A percentile compares a stretch with the other conserved stretches of the same genome.
Evolutionary conservation across 1,140 invertebrate species (phyloP).

Genomic region (Drosophila sechellia): DNA sequence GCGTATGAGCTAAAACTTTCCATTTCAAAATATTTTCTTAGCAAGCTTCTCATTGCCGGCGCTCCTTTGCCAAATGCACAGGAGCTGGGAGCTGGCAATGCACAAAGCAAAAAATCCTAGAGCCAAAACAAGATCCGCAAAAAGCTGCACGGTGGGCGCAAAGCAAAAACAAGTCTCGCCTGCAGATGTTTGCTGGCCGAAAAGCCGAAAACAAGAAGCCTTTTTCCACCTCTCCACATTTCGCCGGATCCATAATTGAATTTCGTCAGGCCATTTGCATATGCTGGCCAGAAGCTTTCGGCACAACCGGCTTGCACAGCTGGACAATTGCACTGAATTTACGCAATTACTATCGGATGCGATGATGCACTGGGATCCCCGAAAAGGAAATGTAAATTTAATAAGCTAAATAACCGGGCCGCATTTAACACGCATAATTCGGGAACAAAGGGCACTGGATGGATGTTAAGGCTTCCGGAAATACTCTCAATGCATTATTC

Average conservation of each 20-base stretch:
- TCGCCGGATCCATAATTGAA: conserved; percentile 39
- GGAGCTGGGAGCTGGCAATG: conserved; percentile 13
- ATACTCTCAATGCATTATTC: background rate
- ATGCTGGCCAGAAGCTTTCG: background rate
- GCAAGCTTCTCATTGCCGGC: conserved; percentile 43
- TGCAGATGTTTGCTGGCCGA: conserved; percentile 19
- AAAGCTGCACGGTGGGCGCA: conserved; percentile 15
- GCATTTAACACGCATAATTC: conserved; percentile 25
- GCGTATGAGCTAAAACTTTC: conserved; percentile 34
- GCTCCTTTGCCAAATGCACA: conserved; percentile 21
- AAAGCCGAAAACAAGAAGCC: conserved; percentile 9
- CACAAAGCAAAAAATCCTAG: background rate
- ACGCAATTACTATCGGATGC: conserved; percentile 29
- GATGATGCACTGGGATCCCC: conserved; percentile 1
- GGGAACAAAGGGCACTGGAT: background rate
- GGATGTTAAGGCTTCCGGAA: background rate
- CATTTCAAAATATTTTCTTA: conserved; percentile 55
- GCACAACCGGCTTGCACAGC: conserved; percentile 2
- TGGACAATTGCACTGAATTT: conserved; percentile 39
- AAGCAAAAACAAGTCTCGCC: conserved; percentile 28
- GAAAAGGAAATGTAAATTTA: conserved; percentile 22
- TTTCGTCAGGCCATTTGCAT: conserved; percentile 35
- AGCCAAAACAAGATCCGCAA: background rate
- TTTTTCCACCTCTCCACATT: background rate
- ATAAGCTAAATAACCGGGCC: conserved; percentile 8